Conservation (phyloP, 1,140 invertebrate species). For the Telenomus remus region DNA sequence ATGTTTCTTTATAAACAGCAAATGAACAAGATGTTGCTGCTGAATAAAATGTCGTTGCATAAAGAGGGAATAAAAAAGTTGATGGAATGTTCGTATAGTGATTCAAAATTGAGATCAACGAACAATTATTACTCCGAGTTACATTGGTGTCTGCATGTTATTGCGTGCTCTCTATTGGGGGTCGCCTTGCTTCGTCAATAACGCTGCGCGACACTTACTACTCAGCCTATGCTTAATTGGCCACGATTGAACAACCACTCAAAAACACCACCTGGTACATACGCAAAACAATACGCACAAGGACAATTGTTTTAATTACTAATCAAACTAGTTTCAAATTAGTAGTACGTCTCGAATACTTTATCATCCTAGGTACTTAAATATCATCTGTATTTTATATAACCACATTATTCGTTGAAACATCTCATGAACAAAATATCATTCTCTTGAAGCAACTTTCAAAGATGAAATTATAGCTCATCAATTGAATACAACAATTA, state of each 20-base stretch:
- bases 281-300: slow-evolving; percentile 37
- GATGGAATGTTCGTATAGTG: slow-evolving; percentile 26
- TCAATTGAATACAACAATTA: neutral
- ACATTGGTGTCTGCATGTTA: slow-evolving; percentile 39
- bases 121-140: slow-evolving; percentile 64
- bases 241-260: slow-evolving; percentile 57
- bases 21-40: neutral
- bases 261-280: slow-evolving; percentile 49
- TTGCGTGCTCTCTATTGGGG: slow-evolving; percentile 38
- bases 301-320: slow-evolving; percentile 20
- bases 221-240: slow-evolving; percentile 60
- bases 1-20: no score
- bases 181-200: slow-evolving; percentile 54
- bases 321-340: no score
- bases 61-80: slow-evolving; percentile 15
- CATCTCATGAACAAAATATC: no score
- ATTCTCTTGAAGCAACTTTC: no score
- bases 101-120: slow-evolving; percentile 65
- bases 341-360: no score
- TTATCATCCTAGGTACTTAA: no score
- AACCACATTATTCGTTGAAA: no score
- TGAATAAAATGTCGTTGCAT: slow-evolving; percentile 25
- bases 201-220: slow-evolving; percentile 57
- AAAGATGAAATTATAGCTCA: no score
- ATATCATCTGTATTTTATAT: no score